Percentiles rank a stretch among this genome's conserved stretches.
Evolutionary conservation across 2,888 invertebrate species (phyloP).

Genomic region (Caenorhabditis doughertyi): DNA sequence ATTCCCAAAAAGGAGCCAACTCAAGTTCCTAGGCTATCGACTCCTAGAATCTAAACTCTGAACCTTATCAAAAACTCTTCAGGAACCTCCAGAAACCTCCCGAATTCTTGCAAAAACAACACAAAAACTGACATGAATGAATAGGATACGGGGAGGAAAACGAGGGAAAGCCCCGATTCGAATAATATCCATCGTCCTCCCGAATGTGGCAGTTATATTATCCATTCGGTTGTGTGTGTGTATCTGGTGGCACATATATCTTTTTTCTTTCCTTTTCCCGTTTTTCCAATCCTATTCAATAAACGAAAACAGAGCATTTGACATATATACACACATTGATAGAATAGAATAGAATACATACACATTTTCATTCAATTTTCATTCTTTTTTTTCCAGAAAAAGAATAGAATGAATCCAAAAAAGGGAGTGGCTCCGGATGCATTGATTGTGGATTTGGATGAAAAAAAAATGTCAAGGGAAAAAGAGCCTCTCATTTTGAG

Average conservation of each 20-base stretch:
- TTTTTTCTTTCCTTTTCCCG: not conserved
- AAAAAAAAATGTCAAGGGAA: not conserved
- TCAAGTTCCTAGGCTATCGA: too few species aligned
- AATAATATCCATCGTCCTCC: not conserved
- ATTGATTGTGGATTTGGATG: not conserved
- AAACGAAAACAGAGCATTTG: not conserved
- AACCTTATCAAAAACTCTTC: too few species aligned
- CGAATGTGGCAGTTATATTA: constrained; percentile 7
- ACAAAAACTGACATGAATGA: too few species aligned
- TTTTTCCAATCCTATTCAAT: not conserved
- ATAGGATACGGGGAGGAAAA: too few species aligned
- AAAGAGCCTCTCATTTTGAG: constrained; percentile 14
- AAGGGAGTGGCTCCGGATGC: not conserved
- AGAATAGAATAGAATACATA: not conserved
- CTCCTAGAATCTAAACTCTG: too few species aligned
- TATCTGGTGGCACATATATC: not conserved
- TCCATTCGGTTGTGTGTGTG: not conserved
- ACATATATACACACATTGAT: not conserved
- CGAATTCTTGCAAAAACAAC: too few species aligned
- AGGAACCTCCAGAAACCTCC: too few species aligned
- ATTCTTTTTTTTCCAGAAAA: not conserved
- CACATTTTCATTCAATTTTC: not conserved
- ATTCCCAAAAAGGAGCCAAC: too few species aligned
- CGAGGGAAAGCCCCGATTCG: too few species aligned
- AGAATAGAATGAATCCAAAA: too few species aligned